Base-by-base conservation (phyloP, 1,140 invertebrate species). In the Heliconius eleuchia region DNA sequence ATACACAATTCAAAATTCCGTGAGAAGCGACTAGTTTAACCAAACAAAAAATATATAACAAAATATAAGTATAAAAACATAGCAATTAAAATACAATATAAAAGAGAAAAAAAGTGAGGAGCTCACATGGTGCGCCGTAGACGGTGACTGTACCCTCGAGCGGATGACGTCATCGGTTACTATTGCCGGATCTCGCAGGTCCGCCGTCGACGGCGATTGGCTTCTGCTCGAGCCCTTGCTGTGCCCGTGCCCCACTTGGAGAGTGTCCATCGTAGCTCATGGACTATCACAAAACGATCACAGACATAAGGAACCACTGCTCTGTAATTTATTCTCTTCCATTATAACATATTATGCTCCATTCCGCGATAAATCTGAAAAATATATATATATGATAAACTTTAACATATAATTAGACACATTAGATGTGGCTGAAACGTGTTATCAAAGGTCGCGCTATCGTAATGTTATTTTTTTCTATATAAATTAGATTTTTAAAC, bases 201-300 rank as follows among this genome's bases (percentile, higher is more conserved):
- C 94, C 9, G 87, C 88, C 18, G 91, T 86, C 7, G 92, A 92
- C 76, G 94, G 94, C 71, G 93, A 95, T 88, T 95, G 94, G 78
- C 93, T 95, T 55, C 94, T 80, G 82, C 93, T 94, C 46, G 92
- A 92, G 46, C 88, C 89, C 84, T 94, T 90, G 81, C 90, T 91
- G 81, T 91, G 92, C n/a, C 82, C 89, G 77, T 87, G 91, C 72
- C 81, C 79, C 72, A 93, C 91, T 81, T 94, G 92, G 74, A 93
- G 83, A 70, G 92, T 91, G 82, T 92, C 92, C 92, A 92, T 94
- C 57, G 57, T 34, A 60, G 50, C 78, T 81, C 82, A 85, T 83
- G 76, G 80, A 83, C 80, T 80, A 84, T 71, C 66, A 71, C 60
- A 46, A 30, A 42, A 18, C n/a, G 66, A 77, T 77, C 76, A 77